Base-by-base conservation (phyloP, 1,140 invertebrate species). In the Triops longicaudatus region DNA sequence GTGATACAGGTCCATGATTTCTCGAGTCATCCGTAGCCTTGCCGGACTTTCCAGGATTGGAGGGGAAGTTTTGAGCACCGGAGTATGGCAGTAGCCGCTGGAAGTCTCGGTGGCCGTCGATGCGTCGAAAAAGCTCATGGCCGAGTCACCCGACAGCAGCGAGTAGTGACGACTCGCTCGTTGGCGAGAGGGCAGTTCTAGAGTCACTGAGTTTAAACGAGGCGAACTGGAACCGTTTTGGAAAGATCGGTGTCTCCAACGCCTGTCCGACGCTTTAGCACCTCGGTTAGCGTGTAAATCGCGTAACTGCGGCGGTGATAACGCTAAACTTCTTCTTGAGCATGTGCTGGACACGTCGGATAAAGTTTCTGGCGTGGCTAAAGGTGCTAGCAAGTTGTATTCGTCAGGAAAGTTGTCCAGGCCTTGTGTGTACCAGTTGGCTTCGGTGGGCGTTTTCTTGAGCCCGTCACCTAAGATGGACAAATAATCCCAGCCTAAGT, bases 351-450 rank as follows among this genome's bases (percentile, higher is more conserved):
- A 93, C 6, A 91, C 88, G 83, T 94, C 92, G 0, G 92, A 94
- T 2, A 94, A 82, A 1, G 91, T 94, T 83, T 96, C 93, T 1
- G 93, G 93, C 31, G 92, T 93, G 1, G 93, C 93, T 26, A 96
- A 82, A 0, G 93, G 93, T 0, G 93, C 93, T 26, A 90, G 83
- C 2, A 88, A 88, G 27, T 80, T 76, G 80, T 88, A 87, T 86
- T 89, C 90, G 80, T 90, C 89, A 75, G 89, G 88, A 79, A 87
- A 86, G 26, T 78, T 79, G 31, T 79, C 75, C 74, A 79, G 72
- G 72, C 79, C 81, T 27, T 78, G 63, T 73, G 77, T 75, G 37
- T 75, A 41, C 26, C 43, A 26, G 73, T 71, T 28, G 72, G 72
- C 31, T 73, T 76, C 50, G 17, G n/a, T n/a, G 11, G 75, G 26